A percentile compares a stretch with the other conserved stretches of the same genome.
phyloP scores from a whole-genome alignment of 2,888 invertebrate genomes.

The Imbricaverruca yamaguchii region DNA sequence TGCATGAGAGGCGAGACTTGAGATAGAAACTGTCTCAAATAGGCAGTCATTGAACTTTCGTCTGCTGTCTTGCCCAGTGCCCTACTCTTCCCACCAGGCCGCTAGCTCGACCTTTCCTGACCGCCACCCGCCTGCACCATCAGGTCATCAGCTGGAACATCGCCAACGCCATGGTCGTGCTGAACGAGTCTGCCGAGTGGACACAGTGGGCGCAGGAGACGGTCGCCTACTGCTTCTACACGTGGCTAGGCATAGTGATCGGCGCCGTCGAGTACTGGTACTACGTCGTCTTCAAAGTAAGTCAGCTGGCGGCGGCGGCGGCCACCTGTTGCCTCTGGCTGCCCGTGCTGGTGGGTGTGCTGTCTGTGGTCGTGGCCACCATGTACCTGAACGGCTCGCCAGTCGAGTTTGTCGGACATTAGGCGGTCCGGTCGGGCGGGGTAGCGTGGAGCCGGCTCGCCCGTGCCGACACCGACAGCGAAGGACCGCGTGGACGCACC shows the following conservation, averaged over 20 bases:
- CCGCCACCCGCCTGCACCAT: too few relatives aligned
- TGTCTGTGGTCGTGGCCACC: background rate
- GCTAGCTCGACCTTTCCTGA: too few relatives aligned
- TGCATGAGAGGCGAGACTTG: too few relatives aligned
- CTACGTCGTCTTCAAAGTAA: constrained; percentile 18
- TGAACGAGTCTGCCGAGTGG: background rate
- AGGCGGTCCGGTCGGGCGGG: too few relatives aligned
- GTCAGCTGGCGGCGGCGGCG: background rate
- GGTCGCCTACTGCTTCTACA: constrained; percentile 3
- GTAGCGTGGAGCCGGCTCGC: background rate
- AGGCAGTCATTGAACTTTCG: too few relatives aligned
- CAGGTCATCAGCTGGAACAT: constrained; percentile 20
- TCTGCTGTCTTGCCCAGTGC: too few relatives aligned
- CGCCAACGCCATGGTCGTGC: background rate
- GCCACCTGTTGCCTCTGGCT: background rate
- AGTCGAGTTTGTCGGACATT: background rate
- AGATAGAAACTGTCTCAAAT: too few relatives aligned
- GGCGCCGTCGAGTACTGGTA: constrained; percentile 8
- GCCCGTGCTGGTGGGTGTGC: background rate
- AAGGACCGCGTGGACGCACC: too few relatives aligned
- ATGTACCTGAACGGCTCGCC: background rate
- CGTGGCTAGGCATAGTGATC: background rate
- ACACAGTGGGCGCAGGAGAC: background rate
- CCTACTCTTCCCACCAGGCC: too few relatives aligned
- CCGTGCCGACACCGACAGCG: background rate